phyloP scores from a whole-genome alignment of 2,113 vertebrate species.

The Nothocercus nigrocapillus region DNA sequence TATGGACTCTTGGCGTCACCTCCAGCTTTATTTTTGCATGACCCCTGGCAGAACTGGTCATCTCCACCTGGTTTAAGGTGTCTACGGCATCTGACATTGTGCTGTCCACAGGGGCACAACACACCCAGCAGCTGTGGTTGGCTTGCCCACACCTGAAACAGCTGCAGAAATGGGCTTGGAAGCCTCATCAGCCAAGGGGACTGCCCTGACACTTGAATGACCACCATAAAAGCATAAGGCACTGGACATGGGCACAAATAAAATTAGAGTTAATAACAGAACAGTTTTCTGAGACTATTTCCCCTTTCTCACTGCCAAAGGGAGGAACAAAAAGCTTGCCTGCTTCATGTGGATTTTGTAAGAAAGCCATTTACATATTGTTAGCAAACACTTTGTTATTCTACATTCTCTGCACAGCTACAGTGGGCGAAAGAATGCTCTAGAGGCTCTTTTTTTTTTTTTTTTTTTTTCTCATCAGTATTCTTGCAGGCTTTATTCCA shows the following conservation, averaged over 20 bases:
- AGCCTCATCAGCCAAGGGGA: not conserved
- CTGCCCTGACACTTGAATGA: not conserved
- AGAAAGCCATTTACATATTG: not conserved
- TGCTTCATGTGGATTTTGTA: not conserved
- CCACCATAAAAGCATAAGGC: not conserved
- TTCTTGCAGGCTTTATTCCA: not conserved
- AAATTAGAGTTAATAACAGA: not conserved
- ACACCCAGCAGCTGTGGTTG: not conserved
- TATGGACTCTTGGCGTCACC: not conserved
- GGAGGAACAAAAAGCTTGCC: not conserved
- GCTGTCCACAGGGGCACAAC: not conserved
- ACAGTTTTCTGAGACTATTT: not conserved
- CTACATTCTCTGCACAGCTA: not conserved
- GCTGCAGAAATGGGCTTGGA: fast-evolving
- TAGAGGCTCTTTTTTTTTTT: not conserved
- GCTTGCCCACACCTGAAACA: not conserved
- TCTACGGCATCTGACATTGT: not conserved
- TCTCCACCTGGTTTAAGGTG: fast-evolving
- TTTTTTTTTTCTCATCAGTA: not conserved
- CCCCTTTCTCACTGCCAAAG: not conserved
- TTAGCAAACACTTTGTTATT: not conserved
- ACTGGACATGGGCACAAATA: not conserved
- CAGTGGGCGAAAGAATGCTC: not conserved
- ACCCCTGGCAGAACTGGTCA: not conserved
- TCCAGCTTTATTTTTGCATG: not conserved